Base-by-base conservation (phyloP, 92 coral and sea anemone species). In the Palythoa heliodiscus region DNA sequence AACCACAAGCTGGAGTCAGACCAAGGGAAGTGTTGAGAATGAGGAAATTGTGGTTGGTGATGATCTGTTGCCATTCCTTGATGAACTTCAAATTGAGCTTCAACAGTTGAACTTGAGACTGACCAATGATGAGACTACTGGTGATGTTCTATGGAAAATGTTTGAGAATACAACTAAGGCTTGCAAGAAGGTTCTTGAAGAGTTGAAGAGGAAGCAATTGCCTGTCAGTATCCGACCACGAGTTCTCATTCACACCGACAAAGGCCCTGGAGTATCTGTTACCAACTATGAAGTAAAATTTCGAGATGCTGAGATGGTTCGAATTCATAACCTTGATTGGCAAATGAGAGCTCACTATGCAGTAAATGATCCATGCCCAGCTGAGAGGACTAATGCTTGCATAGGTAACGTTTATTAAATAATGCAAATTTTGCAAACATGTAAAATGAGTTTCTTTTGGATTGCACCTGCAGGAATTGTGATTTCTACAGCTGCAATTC, bases 331-430 rank as follows among this genome's bases (percentile, higher is more conserved):
- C 29, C 37, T 52, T 48, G 87, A 82, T 17, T 82, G 83, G 83
- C 83, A 82, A 15, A 82, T 82, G 87, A 74, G 87, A 75, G 83
- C 66, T 43, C 90, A 82, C 83, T 82, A 63, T 73, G 87, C 91
- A 29, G 83, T 76, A 20, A 82, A 83, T 52, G 87, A 88, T 75
- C 83, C 80, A 6, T 82, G 79, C 71, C 91, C 83, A 82, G 87
- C 87, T 63, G 91, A 88, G 71, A 82, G 87, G 55, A 74, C 91
- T 5, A 83, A 88, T 75, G 91, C 87, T 63, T 82, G 83, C 70
- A 87, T 87, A 78, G 88, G 88, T 85, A 60, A 13, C 23, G 24
- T 64, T 17, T 52, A 61, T 61, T 61, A 61, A 71, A 71, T 71
- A 71, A 25, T 57, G 64, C 64, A 57, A 57, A 57, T 57, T 57